A percentile compares a stretch with the other conserved stretches of the same genome.
phyloP scores from a whole-genome alignment of 2,113 vertebrate genomes.

The Psilopogon haemacephalus region DNA sequence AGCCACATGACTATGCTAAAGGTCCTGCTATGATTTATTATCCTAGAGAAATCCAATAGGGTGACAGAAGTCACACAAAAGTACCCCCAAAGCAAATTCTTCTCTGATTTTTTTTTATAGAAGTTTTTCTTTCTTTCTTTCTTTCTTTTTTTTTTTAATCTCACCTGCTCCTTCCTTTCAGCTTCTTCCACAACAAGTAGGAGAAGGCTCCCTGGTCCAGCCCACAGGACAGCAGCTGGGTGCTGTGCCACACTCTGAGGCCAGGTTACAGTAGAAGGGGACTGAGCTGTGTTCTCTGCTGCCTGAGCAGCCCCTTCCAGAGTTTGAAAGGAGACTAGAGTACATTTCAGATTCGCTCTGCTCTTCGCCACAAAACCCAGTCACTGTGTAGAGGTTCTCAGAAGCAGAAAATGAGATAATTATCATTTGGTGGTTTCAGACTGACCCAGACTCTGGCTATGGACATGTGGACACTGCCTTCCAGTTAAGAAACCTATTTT shows the following conservation, averaged over 20 bases:
- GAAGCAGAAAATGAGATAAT: constrained; percentile 1
- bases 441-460: neutral
- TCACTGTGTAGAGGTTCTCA: neutral
- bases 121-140: neutral
- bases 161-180: neutral
- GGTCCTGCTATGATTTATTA: constrained; percentile 29
- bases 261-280: no score
- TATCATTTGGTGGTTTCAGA: neutral
- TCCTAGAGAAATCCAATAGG: constrained; percentile 33
- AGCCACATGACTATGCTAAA: neutral
- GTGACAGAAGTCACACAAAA: neutral
- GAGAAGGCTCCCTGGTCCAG: neutral
- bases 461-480: neutral
- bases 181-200: neutral
- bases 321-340: neutral
- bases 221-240: neutral
- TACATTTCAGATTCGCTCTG: neutral
- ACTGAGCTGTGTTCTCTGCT: neutral
- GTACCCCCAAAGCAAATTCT: neutral
- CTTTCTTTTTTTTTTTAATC: neutral
- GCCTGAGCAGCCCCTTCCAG: neutral
- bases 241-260: rapidly evolving
- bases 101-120: neutral
- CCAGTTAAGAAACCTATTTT: constrained; percentile 30
- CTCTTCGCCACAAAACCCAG: neutral